Conservation (phyloP, 2,113 vertebrate genomes). For the Platysteira castanea region DNA sequence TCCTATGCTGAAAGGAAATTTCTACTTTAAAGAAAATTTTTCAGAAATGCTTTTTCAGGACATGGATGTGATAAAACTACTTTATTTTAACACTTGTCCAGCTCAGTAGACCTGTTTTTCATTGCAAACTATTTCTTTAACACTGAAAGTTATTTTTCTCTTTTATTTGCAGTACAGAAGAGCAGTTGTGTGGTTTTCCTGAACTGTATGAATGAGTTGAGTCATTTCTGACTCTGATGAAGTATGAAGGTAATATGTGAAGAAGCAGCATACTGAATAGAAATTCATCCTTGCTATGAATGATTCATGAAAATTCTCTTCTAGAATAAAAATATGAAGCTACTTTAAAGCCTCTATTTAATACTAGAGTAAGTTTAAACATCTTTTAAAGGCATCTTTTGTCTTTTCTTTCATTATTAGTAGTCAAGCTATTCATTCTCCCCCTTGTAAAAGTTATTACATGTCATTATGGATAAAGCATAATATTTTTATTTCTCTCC, state of each 20-base stretch:
- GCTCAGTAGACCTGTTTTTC: not conserved
- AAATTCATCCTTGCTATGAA: conserved; percentile 2
- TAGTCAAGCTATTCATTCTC: not conserved
- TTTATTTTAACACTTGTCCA: not conserved
- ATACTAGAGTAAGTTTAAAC: not conserved
- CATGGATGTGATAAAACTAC: not conserved
- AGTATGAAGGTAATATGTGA: conserved; percentile 28
- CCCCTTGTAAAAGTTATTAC: not conserved
- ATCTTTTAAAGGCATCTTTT: not conserved
- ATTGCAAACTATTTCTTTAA: not conserved
- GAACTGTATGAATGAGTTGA: conserved; percentile 21
- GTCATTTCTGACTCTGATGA: conserved; percentile 28
- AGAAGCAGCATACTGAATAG: not conserved
- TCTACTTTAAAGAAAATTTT: not conserved
- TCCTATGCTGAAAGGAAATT: not conserved
- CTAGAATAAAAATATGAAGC: conserved; percentile 8
- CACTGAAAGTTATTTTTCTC: not conserved
- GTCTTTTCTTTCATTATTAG: conserved; percentile 8
- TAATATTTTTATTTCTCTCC: conserved; percentile 28
- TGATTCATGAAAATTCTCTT: conserved; percentile 6
- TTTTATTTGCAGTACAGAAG: not conserved
- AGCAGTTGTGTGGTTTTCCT: not conserved
- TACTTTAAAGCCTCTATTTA: not conserved
- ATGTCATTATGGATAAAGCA: not conserved
- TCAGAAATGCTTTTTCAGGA: not conserved